phyloP scores from a whole-genome alignment of 2,888 invertebrate species.

The Eristalis arbustorum region DNA sequence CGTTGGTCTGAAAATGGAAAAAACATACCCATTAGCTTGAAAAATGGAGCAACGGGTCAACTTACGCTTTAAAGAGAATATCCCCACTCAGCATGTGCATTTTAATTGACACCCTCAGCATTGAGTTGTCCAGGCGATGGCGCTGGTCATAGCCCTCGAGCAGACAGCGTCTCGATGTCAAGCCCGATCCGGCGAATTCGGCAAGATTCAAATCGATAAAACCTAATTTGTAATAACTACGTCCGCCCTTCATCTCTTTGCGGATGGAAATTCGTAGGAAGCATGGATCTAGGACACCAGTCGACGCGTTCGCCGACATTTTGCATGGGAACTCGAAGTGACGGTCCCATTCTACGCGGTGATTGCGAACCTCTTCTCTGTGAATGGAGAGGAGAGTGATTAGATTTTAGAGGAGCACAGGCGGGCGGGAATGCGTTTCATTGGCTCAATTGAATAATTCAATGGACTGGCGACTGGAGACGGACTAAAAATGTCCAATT shows the following conservation, averaged over 20 bases:
- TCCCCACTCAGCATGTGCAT: slow-evolving; percentile 98
- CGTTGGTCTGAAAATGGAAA: slow-evolving; percentile 82
- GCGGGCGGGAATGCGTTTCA: background rate
- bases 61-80: slow-evolving; percentile 98
- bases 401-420: background rate
- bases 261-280: slow-evolving; percentile 95
- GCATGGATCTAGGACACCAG: slow-evolving; percentile 96
- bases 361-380: slow-evolving; percentile 96
- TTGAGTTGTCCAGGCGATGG: slow-evolving; percentile 97
- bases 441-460: slow-evolving; percentile 55
- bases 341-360: slow-evolving; percentile 95
- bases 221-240: slow-evolving; percentile 91
- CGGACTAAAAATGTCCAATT: slow-evolving; percentile 35
- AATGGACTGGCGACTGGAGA: background rate
- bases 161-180: slow-evolving; percentile 91
- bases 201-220: slow-evolving; percentile 98
- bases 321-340: slow-evolving; percentile 96
- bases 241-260: slow-evolving; percentile 89
- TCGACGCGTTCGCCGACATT: slow-evolving; percentile 97
- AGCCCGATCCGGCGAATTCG: slow-evolving; percentile 96
- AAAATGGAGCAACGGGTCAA: too few species aligned
- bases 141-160: slow-evolving; percentile 97
- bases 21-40: background rate
- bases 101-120: slow-evolving; percentile 92
- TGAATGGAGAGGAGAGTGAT: background rate